These are phyloP conservation scores for Leptobrachium ailaonicum DNA, from an alignment of 2,113 vertebrate genomes.

Conservation along the genomic window DNA sequence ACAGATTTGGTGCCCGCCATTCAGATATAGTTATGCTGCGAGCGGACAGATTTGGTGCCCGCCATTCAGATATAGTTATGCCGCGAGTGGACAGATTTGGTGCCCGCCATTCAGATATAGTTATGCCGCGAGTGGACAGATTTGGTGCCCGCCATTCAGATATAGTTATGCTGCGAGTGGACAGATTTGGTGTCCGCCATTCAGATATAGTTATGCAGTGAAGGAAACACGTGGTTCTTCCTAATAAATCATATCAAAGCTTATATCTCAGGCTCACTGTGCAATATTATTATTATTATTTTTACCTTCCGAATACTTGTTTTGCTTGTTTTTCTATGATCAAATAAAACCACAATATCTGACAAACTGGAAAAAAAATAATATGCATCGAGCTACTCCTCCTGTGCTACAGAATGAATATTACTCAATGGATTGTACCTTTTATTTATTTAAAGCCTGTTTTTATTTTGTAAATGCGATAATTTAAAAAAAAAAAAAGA, in stretches of 20 bases:
- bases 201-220: too few species aligned
- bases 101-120: not conserved
- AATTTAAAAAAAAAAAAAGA: conserved; percentile 58
- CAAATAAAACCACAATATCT: conserved; percentile 52
- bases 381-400: conserved; percentile 68
- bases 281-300: conserved; percentile 64
- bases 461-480: conserved; percentile 92
- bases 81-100: not conserved
- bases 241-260: conserved; percentile 65
- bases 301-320: conserved; percentile 74
- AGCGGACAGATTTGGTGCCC: too few species aligned
- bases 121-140: not conserved
- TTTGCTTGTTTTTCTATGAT: conserved; percentile 77
- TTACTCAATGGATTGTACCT: conserved; percentile 75
- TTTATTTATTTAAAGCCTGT: conserved; percentile 84
- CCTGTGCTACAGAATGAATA: conserved; percentile 65
- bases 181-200: too few species aligned
- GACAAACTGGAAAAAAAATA: conserved; percentile 63
- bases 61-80: too few species aligned
- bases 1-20: not conserved
- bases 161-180: not conserved
- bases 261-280: conserved; percentile 88
- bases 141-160: not conserved
- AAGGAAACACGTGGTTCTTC: not conserved
- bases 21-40: not conserved